Evolutionary conservation across 2,113 vertebrate genomes (phyloP).

Genomic region (Ardeotis arabs): DNA sequence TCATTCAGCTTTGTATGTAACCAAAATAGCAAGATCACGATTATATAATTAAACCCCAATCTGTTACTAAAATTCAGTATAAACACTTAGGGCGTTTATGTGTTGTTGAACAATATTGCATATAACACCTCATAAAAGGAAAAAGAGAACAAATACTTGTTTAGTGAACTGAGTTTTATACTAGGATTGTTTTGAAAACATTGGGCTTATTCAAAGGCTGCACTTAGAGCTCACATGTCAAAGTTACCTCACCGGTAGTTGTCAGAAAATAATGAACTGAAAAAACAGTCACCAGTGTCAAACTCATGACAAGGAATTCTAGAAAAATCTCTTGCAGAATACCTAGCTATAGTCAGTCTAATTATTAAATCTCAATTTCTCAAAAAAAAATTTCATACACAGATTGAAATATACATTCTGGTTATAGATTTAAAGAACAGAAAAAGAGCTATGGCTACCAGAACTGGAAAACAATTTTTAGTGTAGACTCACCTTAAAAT

Average conservation of each 20-base stretch:
- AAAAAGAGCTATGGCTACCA: neutral
- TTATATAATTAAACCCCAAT: neutral
- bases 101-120: neutral
- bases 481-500: neutral
- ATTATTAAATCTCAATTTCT: neutral
- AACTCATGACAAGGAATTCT: neutral
- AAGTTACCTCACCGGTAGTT: neutral
- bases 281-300: neutral
- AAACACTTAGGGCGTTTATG: neutral
- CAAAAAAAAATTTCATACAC: neutral
- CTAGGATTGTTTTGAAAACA: neutral
- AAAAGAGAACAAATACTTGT: neutral
- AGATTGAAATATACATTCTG: neutral
- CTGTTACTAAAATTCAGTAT: neutral
- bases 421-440: neutral
- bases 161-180: neutral
- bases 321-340: neutral
- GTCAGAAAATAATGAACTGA: neutral
- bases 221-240: neutral
- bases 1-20: neutral
- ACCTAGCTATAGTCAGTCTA: neutral
- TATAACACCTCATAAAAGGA: neutral
- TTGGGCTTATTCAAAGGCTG: neutral
- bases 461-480: neutral
- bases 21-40: neutral